These are phyloP conservation scores for Acleris cristana DNA, from an alignment of 2,888 invertebrate genomes.

Conservation along the genomic window DNA sequence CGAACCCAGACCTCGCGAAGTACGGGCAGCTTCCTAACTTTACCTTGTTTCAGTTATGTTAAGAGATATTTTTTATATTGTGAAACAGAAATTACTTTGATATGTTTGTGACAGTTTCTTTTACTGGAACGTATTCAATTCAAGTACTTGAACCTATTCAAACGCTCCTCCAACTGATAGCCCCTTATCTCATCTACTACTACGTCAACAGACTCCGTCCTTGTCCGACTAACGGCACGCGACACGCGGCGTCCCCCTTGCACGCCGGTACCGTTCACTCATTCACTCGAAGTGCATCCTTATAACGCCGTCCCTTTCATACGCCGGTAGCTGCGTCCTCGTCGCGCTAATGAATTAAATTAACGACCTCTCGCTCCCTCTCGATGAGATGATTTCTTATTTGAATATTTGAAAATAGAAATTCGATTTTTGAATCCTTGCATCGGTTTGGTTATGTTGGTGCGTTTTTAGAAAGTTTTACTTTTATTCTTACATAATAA, in stretches of 20 bases:
- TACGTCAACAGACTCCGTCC: conserved; percentile 77
- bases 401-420: conserved; percentile 72
- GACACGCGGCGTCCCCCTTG: conserved; percentile 50
- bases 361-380: conserved; percentile 81
- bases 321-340: conserved; percentile 62
- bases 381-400: conserved; percentile 70
- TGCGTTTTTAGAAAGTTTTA: conserved; percentile 11
- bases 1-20: too few relatives aligned
- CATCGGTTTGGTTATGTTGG: conserved; percentile 13
- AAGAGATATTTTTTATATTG: too few relatives aligned
- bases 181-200: conserved; percentile 82
- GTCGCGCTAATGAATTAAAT: conserved; percentile 82
- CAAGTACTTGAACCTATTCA: conserved; percentile 61
- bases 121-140: conserved; percentile 32
- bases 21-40: too few relatives aligned
- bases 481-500: background rate
- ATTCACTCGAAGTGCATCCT: conserved; percentile 47
- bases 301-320: conserved; percentile 51
- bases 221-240: conserved; percentile 52
- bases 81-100: too few relatives aligned
- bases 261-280: conserved; percentile 57
- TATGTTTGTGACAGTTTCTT: too few relatives aligned
- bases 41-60: too few relatives aligned
- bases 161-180: conserved; percentile 74
- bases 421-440: conserved; percentile 54